Base-by-base conservation (phyloP, 1,140 invertebrate species). In the Drosophila pseudoobscura region DNA sequence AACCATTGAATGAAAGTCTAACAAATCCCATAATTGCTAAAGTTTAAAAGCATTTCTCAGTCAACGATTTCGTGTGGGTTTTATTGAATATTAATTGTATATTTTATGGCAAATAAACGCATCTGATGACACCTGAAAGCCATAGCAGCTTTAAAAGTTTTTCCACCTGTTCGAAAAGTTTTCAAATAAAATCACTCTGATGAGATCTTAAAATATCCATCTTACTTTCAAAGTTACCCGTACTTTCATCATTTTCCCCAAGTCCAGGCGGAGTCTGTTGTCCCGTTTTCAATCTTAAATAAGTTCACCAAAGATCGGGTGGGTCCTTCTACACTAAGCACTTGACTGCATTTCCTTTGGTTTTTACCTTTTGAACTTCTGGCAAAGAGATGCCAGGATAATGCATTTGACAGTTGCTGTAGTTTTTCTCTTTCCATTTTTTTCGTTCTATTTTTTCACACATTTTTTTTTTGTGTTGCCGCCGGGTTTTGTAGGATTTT, bases 401-500 rank as follows among this genome's bases (percentile, higher is more conserved):
- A 64, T 73, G 69, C 58, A 63, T 73, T 73, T 74, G 71, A 74
- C 71, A 73, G 71, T 74, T 73, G 58, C 71, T 63, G 71, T 47
- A 74, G 71, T 68, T 54, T 39, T 31, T 46, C 13, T 26, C 7
- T 46, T 17, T 46, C 17, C 1, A 17, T 17, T 17, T 17, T 17
- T 47, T 31, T 6, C 24, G 22, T 43, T 8, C 17, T 22, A 24
- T 11, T 24, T 59, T 43, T 45, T 15, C 46, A 5, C 41, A 15
- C 44, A 44, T 44, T 56, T 56, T 31, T 51, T 1, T 15, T 8
- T 5, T 59, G 7, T 24, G 53, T 15, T 39, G 47, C 49, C 6
- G 41, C 51, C 13, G 13, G 39, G 43, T 50, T 69, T 39, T 20
- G n/a, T 17, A 8, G 46, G 39, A 47, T 51, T 60, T 60, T 72